Percentiles rank a stretch among this genome's conserved stretches.
These are phyloP conservation scores for Andricus quercusramuli DNA, from an alignment of 2,888 invertebrate species.

Conservation along the genomic window DNA sequence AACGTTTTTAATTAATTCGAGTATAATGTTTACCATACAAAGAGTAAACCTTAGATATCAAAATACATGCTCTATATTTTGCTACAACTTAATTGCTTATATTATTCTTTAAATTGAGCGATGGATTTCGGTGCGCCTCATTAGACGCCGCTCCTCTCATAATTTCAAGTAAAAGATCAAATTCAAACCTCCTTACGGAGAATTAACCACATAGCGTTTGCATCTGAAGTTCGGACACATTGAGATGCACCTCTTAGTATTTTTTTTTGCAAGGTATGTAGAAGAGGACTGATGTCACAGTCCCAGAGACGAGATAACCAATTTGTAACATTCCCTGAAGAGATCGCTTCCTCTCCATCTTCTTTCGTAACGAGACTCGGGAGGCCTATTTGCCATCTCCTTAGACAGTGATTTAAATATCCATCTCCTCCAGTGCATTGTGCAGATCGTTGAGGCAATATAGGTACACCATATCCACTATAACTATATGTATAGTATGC, in stretches of 20 bases:
- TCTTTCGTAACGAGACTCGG: slow-evolving; percentile 31
- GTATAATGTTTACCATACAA: no score
- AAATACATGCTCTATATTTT: no score
- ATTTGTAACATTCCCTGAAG: slow-evolving; percentile 8
- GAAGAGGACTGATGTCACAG: not conserved
- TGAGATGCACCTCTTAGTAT: not conserved
- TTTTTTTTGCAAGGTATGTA: not conserved
- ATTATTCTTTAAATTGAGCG: no score
- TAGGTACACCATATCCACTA: no score
- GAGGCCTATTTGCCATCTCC: slow-evolving; percentile 32
- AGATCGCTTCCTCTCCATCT: slow-evolving; percentile 30
- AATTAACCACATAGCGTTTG: not conserved
- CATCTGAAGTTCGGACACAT: not conserved
- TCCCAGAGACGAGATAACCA: not conserved
- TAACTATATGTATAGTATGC: not conserved
- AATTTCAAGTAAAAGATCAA: no score
- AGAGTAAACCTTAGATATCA: no score
- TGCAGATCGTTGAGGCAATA: not conserved
- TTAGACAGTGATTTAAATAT: slow-evolving; percentile 40
- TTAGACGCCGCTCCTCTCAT: no score
- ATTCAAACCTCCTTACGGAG: not conserved
- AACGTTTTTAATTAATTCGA: no score
- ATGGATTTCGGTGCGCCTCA: no score
- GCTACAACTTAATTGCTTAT: no score
- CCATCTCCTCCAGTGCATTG: slow-evolving; percentile 23